Conservation (phyloP, 1,140 invertebrate genomes). For the Armadillidium nasatum region DNA sequence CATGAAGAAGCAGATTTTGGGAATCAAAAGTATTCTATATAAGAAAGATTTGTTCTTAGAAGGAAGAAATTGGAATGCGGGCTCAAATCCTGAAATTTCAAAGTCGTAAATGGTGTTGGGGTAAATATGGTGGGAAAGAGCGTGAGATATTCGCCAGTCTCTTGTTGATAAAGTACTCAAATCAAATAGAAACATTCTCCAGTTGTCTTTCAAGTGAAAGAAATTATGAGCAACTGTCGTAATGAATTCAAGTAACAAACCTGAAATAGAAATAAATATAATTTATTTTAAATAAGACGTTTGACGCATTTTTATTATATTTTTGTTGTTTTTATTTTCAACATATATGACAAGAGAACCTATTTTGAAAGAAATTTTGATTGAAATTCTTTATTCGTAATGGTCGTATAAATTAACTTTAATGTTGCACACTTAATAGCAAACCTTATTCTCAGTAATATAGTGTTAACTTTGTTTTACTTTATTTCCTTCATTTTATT, state of each 20-base stretch:
- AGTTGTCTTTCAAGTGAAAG: conserved; percentile 71
- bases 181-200: conserved; percentile 75
- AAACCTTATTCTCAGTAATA: too few species aligned
- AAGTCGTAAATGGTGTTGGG: conserved; percentile 67
- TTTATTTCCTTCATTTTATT: too few species aligned
- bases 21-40: background rate
- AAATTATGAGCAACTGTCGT: conserved; percentile 67
- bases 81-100: conserved; percentile 66
- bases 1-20: too few species aligned
- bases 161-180: conserved; percentile 60
- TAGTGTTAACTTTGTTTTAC: too few species aligned
- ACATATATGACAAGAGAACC: too few species aligned
- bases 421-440: too few species aligned
- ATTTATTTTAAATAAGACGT: too few species aligned
- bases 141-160: conserved; percentile 71
- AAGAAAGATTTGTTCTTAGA: conserved; percentile 41
- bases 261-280: background rate
- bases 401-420: too few species aligned
- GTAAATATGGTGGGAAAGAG: conserved; percentile 71
- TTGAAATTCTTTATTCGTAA: too few species aligned
- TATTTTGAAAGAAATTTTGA: too few species aligned
- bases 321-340: too few species aligned
- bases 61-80: conserved; percentile 63
- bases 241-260: background rate
- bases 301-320: too few species aligned